phyloP scores from a whole-genome alignment of 1,140 invertebrate species.

The Phymorhynchus buccinoides region DNA sequence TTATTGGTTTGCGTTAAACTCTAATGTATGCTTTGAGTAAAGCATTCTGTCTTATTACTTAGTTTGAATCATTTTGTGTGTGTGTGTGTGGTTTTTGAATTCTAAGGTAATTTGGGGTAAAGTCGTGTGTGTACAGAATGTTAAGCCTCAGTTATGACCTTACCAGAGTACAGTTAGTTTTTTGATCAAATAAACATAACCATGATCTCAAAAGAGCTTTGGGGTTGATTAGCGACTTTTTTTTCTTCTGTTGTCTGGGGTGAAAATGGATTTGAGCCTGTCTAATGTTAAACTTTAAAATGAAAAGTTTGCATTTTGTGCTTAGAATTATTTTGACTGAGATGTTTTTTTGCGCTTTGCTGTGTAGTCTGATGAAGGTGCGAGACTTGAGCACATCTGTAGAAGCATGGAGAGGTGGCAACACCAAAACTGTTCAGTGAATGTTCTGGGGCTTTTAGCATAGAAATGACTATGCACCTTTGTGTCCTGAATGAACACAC shows the following conservation, averaged over 20 bases:
- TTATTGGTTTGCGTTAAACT: neutral
- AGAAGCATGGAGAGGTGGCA: too few species aligned
- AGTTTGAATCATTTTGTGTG: neutral
- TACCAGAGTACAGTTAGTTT: neutral
- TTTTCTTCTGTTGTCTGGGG: neutral
- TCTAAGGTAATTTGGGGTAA: neutral
- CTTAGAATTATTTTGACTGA: neutral
- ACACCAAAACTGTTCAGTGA: neutral
- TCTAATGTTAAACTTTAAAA: too few species aligned
- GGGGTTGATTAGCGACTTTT: neutral
- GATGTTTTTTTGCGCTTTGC: neutral
- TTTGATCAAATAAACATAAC: neutral
- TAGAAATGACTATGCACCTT: slow-evolving; percentile 5
- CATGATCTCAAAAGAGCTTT: neutral
- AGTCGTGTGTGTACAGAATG: neutral
- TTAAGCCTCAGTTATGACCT: neutral
- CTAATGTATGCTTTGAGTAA: neutral
- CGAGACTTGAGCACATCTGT: neutral
- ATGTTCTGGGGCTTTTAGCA: neutral
- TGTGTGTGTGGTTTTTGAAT: neutral
- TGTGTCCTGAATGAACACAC: neutral
- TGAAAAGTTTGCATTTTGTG: too few species aligned
- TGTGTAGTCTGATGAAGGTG: neutral
- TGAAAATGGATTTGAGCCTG: neutral
- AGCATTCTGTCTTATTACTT: neutral